Conservation (phyloP, 2,797 vertebrate genomes). For the Moxostoma hubbsi region DNA sequence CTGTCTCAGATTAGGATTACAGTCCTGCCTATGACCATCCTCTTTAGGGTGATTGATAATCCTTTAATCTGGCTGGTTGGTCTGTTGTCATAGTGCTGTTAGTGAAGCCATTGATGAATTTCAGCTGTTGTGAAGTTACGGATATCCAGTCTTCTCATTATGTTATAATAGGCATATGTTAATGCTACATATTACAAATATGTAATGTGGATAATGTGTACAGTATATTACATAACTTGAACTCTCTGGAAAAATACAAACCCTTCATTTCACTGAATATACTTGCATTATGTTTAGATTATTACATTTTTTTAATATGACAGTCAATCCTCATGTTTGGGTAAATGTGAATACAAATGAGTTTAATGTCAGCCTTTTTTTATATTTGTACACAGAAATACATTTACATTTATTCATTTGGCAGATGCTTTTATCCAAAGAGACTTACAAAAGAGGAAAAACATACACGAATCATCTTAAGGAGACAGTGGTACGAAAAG, state of each 20-base stretch:
- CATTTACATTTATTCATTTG: too few relatives aligned
- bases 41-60: constrained; percentile 31
- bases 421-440: too few relatives aligned
- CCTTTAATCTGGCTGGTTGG: constrained; percentile 47
- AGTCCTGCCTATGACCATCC: constrained; percentile 17
- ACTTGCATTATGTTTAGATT: neutral
- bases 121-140: constrained; percentile 2
- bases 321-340: too few relatives aligned
- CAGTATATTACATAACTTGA: neutral
- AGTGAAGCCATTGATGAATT: constrained; percentile 8
- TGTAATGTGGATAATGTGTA: neutral
- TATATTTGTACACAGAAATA: too few relatives aligned
- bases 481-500: too few relatives aligned
- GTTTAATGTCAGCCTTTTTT: too few relatives aligned
- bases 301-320: too few relatives aligned
- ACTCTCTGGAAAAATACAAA: neutral
- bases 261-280: neutral
- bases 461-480: too few relatives aligned
- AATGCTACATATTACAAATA: neutral
- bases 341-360: too few relatives aligned
- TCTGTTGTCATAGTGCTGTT: neutral
- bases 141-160: neutral
- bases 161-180: constrained; percentile 11
- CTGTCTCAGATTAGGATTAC: constrained; percentile 42
- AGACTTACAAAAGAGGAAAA: too few relatives aligned